These are phyloP conservation scores for Falco cherrug DNA, from an alignment of 2,797 vertebrate species.

Conservation along the genomic window DNA sequence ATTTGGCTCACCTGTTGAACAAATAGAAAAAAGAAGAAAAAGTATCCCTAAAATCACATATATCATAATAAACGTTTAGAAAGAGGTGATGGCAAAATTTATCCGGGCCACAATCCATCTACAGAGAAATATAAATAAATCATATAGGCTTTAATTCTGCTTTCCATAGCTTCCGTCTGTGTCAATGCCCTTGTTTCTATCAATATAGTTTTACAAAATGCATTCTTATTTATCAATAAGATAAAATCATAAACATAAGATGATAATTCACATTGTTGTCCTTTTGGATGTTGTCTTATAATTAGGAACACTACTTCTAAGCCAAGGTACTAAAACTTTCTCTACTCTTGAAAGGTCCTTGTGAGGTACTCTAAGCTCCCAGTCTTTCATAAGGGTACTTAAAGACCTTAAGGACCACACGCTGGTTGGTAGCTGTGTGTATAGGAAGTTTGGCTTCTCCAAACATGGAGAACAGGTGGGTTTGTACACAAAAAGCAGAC, in stretches of 20 bases:
- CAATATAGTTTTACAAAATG: not conserved
- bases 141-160: not conserved
- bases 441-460: not conserved
- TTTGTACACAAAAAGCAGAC: not conserved
- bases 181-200: not conserved
- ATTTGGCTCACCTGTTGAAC: constrained; percentile 54
- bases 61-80: not conserved
- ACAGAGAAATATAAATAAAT: not conserved
- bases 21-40: not conserved
- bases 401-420: not conserved
- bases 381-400: not conserved
- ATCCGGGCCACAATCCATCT: not conserved
- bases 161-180: not conserved
- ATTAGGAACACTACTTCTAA: not conserved
- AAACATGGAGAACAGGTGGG: not conserved
- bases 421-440: not conserved
- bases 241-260: not conserved
- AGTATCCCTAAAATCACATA: not conserved
- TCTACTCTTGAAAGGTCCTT: not conserved
- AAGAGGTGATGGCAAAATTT: not conserved
- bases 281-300: not conserved
- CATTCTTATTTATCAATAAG: not conserved
- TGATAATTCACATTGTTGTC: not conserved
- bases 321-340: not conserved
- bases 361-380: not conserved